phyloP scores from a whole-genome alignment of 1,140 invertebrate species.

The Armadillidium nasatum region DNA sequence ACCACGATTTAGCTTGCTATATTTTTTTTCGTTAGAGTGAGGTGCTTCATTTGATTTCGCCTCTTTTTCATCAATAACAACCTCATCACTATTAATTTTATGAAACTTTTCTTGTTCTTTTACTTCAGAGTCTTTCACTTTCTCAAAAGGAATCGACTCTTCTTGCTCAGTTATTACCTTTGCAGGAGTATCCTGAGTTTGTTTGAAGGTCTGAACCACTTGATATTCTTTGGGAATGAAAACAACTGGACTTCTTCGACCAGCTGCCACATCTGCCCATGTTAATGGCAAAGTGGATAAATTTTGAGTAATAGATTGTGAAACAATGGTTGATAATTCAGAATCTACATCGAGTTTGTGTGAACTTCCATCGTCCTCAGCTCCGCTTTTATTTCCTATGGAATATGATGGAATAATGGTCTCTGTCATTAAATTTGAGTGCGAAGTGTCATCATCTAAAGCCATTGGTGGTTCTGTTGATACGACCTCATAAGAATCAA shows the following conservation, averaged over 20 bases:
- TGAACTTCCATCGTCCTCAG: not conserved
- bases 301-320: not conserved
- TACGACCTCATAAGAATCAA: conserved; percentile 43
- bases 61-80: too few species aligned
- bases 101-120: too few species aligned
- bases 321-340: not conserved
- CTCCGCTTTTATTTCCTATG: not conserved
- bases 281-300: conserved; percentile 29
- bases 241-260: conserved; percentile 39
- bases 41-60: too few species aligned
- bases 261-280: conserved; percentile 43
- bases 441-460: too few species aligned
- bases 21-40: too few species aligned
- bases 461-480: conserved; percentile 20
- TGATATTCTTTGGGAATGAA: conserved; percentile 24
- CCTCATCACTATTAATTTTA: too few species aligned
- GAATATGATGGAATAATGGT: conserved; percentile 12
- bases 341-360: not conserved
- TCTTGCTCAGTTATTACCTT: too few species aligned
- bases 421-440: too few species aligned
- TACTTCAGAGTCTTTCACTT: too few species aligned
- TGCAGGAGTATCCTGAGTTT: not conserved
- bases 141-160: too few species aligned
- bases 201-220: not conserved
- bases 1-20: too few species aligned